Percentiles rank a stretch among this genome's conserved stretches.
phyloP scores from a whole-genome alignment of 2,113 vertebrate species.

The Macquaria ambigua region DNA sequence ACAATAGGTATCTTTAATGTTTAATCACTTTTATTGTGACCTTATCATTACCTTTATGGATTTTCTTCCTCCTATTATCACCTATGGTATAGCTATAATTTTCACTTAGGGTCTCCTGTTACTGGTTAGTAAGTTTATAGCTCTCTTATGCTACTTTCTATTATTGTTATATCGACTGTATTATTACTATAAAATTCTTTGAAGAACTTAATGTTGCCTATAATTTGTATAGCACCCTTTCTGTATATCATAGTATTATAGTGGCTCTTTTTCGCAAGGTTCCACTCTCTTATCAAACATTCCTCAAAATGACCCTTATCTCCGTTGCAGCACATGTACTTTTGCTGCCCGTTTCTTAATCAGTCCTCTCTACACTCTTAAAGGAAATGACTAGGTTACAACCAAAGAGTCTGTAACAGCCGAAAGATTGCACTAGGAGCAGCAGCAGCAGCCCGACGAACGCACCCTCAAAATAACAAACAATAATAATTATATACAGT shows the following conservation, averaged over 20 bases:
- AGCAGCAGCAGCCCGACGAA: not conserved
- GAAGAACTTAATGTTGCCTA: not conserved
- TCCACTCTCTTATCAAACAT: slow-evolving; percentile 53
- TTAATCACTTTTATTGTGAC: slow-evolving; percentile 13
- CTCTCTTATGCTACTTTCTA: slow-evolving; percentile 10
- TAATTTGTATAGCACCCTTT: not conserved
- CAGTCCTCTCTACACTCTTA: slow-evolving; percentile 29
- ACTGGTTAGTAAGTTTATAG: slow-evolving; percentile 24
- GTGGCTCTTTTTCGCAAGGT: slow-evolving; percentile 8
- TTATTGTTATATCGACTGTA: not conserved
- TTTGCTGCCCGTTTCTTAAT: slow-evolving; percentile 38
- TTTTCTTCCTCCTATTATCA: slow-evolving; percentile 4
- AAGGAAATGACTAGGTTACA: slow-evolving; percentile 51
- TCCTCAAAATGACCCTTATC: slow-evolving; percentile 64
- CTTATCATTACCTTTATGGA: slow-evolving; percentile 15
- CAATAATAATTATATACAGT: slow-evolving; percentile 54
- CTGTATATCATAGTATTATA: slow-evolving; percentile 4
- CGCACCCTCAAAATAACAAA: slow-evolving; percentile 59
- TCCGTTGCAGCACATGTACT: slow-evolving; percentile 53
- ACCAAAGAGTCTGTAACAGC: slow-evolving; percentile 35
- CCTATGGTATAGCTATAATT: not conserved
- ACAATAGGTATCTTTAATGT: not conserved
- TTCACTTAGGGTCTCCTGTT: not conserved
- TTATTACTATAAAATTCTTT: not conserved
- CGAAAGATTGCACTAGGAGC: slow-evolving; percentile 4